Evolutionary conservation across 2,113 vertebrate genomes (phyloP).

Genomic region (Crotalus tigris): DNA sequence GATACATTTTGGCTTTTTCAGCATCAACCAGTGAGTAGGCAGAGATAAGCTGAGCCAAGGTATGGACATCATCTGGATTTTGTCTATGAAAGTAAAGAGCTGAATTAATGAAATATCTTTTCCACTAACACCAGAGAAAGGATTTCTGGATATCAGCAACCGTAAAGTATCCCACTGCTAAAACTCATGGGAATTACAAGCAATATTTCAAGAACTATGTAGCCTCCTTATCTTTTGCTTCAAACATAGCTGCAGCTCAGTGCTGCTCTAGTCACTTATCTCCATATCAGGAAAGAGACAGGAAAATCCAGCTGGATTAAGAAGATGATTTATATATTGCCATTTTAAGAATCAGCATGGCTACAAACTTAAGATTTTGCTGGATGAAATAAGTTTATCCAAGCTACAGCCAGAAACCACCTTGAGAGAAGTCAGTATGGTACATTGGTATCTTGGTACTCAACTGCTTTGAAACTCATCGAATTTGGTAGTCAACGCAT

Average conservation of each 20-base stretch:
- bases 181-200: neutral
- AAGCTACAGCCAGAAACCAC: neutral
- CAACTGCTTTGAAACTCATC: neutral
- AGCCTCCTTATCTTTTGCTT: neutral
- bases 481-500: neutral
- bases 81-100: conserved; percentile 71
- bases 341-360: neutral
- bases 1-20: conserved; percentile 97
- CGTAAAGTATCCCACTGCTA: neutral
- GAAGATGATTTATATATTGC: neutral
- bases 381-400: neutral
- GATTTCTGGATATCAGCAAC: neutral
- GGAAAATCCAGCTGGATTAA: neutral
- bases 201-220: neutral
- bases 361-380: neutral
- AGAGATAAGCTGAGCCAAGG: conserved; percentile 95
- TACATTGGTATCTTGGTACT: neutral
- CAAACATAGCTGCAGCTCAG: neutral
- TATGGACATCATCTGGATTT: conserved; percentile 91
- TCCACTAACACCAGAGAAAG: neutral
- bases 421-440: neutral
- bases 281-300: neutral
- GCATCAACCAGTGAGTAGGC: conserved; percentile 95
- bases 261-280: neutral
- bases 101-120: neutral